phyloP scores from a whole-genome alignment of 1,140 invertebrate genomes.

The Drosophila carrolli region DNA sequence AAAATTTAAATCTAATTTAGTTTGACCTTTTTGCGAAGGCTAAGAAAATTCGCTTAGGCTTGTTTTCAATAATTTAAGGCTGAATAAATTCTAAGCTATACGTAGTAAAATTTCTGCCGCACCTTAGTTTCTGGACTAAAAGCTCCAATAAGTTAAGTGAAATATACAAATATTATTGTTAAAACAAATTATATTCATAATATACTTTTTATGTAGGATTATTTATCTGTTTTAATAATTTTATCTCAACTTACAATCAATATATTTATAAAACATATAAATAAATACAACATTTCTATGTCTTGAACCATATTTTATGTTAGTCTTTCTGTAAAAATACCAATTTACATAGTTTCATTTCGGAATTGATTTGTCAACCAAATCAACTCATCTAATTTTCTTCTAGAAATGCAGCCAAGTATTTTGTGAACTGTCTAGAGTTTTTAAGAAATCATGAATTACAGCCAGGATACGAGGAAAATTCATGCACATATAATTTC shows the following conservation, averaged over 20 bases:
- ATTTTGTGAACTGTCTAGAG: not conserved
- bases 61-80: not conserved
- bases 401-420: not conserved
- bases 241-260: too few species aligned
- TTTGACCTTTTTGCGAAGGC: constrained; percentile 38
- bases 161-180: not conserved
- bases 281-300: too few species aligned
- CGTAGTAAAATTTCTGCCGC: too few species aligned
- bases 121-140: not conserved
- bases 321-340: too few species aligned
- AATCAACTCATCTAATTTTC: not conserved
- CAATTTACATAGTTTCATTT: too few species aligned
- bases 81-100: not conserved
- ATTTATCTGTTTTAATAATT: too few species aligned
- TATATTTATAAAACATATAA: too few species aligned
- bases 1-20: constrained; percentile 45
- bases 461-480: not conserved
- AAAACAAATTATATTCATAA: too few species aligned
- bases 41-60: constrained; percentile 10
- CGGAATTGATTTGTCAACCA: too few species aligned
- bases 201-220: too few species aligned
- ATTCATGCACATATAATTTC: constrained; percentile 6
- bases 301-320: too few species aligned
- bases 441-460: not conserved
- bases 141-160: not conserved